Conservation (phyloP, 2,797 vertebrate genomes). For the Rhynchonycteris naso region DNA sequence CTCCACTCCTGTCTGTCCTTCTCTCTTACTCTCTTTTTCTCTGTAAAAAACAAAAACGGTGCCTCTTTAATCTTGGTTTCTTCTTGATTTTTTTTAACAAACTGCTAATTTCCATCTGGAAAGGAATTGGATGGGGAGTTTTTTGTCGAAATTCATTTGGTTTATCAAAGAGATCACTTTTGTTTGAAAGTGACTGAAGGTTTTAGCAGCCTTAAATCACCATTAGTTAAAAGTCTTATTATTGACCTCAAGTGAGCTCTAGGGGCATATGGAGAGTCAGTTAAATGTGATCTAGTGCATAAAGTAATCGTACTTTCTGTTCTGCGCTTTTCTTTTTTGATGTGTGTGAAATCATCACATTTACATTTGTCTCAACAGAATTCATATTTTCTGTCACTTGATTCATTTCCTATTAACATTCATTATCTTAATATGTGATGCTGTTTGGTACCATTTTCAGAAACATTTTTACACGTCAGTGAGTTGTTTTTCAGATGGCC, state of each 20-base stretch:
- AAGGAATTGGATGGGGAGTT: background rate
- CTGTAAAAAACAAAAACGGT: background rate
- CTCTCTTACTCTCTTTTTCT: too few relatives aligned
- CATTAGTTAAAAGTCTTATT: slow-evolving; percentile 32
- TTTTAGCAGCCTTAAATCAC: background rate
- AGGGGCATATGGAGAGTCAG: background rate
- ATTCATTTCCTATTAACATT: background rate
- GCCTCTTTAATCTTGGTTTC: slow-evolving; percentile 8
- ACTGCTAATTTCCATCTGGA: slow-evolving; percentile 46
- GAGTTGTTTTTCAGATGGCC: background rate
- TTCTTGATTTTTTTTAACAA: background rate
- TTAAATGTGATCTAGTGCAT: slow-evolving; percentile 14
- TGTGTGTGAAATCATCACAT: background rate
- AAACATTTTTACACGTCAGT: slow-evolving; percentile 12
- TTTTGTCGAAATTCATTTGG: background rate
- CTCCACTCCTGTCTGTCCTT: too few relatives aligned
- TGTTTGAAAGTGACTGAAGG: background rate
- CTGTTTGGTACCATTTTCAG: slow-evolving; percentile 24
- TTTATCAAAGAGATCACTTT: slow-evolving; percentile 23
- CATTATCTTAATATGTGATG: background rate
- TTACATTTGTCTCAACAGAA: background rate
- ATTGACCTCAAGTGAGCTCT: background rate
- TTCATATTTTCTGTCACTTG: background rate
- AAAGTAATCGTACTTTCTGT: slow-evolving; percentile 2
- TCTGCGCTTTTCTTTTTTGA: slow-evolving; percentile 2